These are phyloP conservation scores for Nipponacmea schrenckii DNA, from an alignment of 2,888 invertebrate species.

Conservation along the genomic window DNA sequence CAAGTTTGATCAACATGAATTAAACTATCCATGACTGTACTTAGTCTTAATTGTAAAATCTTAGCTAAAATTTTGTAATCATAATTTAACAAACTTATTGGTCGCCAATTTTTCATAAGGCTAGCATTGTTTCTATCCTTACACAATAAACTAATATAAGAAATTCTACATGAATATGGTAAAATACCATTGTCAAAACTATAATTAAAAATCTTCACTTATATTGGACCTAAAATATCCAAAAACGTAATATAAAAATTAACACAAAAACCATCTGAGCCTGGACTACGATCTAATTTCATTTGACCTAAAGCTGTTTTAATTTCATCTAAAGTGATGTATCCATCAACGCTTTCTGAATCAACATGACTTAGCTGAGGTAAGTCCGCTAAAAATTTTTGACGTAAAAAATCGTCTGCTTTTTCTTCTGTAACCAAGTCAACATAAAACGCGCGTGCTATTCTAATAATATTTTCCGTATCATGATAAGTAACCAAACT, in stretches of 20 bases:
- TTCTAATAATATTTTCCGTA: background rate
- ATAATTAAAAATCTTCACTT: too few relatives aligned
- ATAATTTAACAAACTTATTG: conserved; percentile 40
- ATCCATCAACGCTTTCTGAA: background rate
- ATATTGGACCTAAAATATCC: background rate
- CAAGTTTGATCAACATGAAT: conserved; percentile 39
- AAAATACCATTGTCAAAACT: conserved; percentile 23
- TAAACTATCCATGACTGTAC: conserved; percentile 26
- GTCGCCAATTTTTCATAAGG: conserved; percentile 36
- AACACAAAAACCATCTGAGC: background rate
- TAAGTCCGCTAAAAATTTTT: background rate
- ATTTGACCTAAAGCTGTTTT: background rate
- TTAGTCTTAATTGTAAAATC: conserved; percentile 31
- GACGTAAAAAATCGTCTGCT: background rate
- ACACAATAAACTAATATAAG: conserved; percentile 32
- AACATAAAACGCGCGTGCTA: background rate
- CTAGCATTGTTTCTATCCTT: conserved; percentile 31
- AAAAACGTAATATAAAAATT: background rate
- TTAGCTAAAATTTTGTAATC: too few relatives aligned
- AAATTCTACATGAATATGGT: conserved; percentile 17
- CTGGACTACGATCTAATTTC: background rate
- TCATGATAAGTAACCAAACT: background rate
- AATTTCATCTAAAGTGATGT: background rate
- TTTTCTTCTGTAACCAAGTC: background rate
- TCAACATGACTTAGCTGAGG: background rate